Percentiles rank a stretch among this genome's conserved stretches.
Conservation (phyloP, 2,113 vertebrate species). For the Dromiciops gliroides region DNA sequence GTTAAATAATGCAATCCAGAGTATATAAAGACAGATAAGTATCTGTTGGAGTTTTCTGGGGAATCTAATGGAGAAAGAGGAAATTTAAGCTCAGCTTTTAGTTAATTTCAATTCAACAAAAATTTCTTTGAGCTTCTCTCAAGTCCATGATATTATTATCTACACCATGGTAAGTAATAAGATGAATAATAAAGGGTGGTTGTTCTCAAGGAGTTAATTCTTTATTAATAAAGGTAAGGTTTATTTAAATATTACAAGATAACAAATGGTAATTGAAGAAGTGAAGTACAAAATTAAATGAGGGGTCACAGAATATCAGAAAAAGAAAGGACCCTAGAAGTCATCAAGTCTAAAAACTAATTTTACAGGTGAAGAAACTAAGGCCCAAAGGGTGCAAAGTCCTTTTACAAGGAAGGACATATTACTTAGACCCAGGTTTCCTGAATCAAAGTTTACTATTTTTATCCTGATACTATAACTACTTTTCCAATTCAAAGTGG, state of each 20-base stretch:
- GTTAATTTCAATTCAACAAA: not conserved
- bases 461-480: not conserved
- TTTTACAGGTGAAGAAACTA: not conserved
- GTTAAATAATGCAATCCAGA: not conserved
- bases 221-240: not conserved
- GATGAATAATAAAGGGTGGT: not conserved
- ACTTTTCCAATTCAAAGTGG: not conserved
- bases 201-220: no score
- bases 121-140: not conserved
- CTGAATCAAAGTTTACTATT: not conserved
- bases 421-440: not conserved
- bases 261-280: not conserved
- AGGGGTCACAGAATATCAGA: not conserved
- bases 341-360: not conserved
- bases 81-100: not conserved
- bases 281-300: not conserved
- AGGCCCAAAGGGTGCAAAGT: not conserved
- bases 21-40: not conserved
- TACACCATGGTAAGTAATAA: not conserved
- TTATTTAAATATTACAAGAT: not conserved
- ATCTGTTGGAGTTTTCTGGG: rapidly evolving
- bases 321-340: not conserved
- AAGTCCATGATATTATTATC: not conserved
- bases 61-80: not conserved
- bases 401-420: not conserved